Evolutionary conservation across 2,888 invertebrate genomes (phyloP).

Genomic region (Ferdinandea cuprea): DNA sequence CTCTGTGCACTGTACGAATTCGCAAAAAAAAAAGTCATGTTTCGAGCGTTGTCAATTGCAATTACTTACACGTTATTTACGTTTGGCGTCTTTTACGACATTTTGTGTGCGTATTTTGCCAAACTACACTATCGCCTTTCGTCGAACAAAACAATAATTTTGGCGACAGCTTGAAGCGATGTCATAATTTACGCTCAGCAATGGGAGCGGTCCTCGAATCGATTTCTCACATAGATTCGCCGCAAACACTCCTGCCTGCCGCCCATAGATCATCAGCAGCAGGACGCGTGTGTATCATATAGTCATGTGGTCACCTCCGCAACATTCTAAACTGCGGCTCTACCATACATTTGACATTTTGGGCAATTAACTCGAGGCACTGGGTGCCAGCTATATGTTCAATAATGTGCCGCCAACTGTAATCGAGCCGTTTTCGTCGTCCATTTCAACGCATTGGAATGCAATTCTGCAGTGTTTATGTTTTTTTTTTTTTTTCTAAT

Average conservation of each 20-base stretch:
- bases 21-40: conserved; percentile 65
- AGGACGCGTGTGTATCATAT: conserved; percentile 22
- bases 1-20: conserved; percentile 35
- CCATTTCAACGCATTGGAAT: conserved; percentile 54
- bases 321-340: conserved; percentile 24
- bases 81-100: conserved; percentile 41
- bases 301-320: conserved; percentile 19
- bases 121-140: conserved; percentile 5
- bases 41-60: conserved; percentile 67
- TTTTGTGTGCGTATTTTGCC: conserved; percentile 21
- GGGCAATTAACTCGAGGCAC: conserved; percentile 55
- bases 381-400: conserved; percentile 32
- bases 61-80: conserved; percentile 69
- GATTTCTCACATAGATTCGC: conserved; percentile 51
- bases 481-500: conserved; percentile 33
- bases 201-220: conserved; percentile 57
- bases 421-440: conserved; percentile 51
- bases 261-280: conserved; percentile 54
- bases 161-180: conserved; percentile 50
- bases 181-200: conserved; percentile 66
- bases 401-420: conserved; percentile 50
- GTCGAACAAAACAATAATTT: conserved; percentile 54
- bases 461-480: conserved; percentile 29
- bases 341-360: conserved; percentile 65
- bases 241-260: conserved; percentile 8